Conservation (phyloP, 2,888 invertebrate genomes). For the Pimpla rufipes region DNA sequence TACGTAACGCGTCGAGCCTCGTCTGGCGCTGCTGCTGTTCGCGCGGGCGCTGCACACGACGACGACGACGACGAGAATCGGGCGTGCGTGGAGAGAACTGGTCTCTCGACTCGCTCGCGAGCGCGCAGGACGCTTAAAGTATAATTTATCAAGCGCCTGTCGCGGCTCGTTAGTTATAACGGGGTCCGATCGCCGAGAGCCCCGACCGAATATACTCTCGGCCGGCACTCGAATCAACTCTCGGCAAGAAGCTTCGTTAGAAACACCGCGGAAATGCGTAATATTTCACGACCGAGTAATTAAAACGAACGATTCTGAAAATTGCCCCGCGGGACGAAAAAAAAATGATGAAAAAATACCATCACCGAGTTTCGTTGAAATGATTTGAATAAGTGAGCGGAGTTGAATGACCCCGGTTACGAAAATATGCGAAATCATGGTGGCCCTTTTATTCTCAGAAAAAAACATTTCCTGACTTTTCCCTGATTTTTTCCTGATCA, state of each 20-base stretch:
- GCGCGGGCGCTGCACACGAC: constrained; percentile 1
- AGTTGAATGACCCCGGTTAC: too few relatives aligned
- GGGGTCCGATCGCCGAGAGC: constrained; percentile 57
- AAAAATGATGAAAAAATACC: too few relatives aligned
- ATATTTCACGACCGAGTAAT: not conserved
- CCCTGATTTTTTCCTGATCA: too few relatives aligned
- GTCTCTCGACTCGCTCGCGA: constrained; percentile 51
- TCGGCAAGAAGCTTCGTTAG: constrained; percentile 55
- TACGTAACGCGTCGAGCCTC: not conserved
- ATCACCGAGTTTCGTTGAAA: too few relatives aligned
- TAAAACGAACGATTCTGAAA: constrained; percentile 13
- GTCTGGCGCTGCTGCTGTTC: not conserved
- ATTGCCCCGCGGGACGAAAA: not conserved
- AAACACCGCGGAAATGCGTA: constrained; percentile 14
- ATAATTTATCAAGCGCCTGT: constrained; percentile 69
- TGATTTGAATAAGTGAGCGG: too few relatives aligned
- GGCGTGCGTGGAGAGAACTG: constrained; percentile 53
- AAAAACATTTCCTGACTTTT: too few relatives aligned
- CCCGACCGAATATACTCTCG: constrained; percentile 49
- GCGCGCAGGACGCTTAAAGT: constrained; percentile 66
- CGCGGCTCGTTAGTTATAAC: constrained; percentile 69
- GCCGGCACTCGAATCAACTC: constrained; percentile 45
- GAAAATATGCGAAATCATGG: too few relatives aligned
- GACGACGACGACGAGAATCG: too few relatives aligned
- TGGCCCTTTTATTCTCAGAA: too few relatives aligned